Evolutionary conservation across 2,888 invertebrate genomes (phyloP), one percentile per base, ranked within the genome.

Genomic region (Harmothoe impar): DNA sequence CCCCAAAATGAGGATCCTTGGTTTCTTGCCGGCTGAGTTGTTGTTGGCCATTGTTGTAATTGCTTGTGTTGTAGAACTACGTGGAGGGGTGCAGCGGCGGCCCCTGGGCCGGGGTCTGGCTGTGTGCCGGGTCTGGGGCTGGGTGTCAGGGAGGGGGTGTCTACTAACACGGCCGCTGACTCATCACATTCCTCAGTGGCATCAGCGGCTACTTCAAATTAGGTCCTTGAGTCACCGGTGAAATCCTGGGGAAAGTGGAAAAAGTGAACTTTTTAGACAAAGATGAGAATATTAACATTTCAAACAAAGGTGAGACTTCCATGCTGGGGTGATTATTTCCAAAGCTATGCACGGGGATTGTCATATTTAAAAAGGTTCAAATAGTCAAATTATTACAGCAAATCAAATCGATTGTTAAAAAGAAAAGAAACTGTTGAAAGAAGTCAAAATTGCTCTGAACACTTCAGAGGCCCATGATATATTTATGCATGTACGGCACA

Each of bases 1-100:
- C 54, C 91, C 91, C 20, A 91, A 52, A 5, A 91, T 85, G 31
- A 91, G 72, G 25, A 91, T 86, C 17, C 84, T 56, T 0, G 91
- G 91, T 54, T 91, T 91, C 54, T 84, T 51, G 31, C 72, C 62
- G 5, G 54, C 1, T 29, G 89, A 86, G 52, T 91, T 89, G 20
- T 89, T 43, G 29, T 86, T 86, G 29, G 86, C 86, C 86, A 86
- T 86, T 52, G 17, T 86, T 33, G 23, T 62, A 31, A 17, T 77
- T 77, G 5, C 25, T 77, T n/a, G 15, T 62, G 62, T n/a, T 62
- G 15, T 62, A n/a, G 1, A 25, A 23, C 62, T 62, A n/a, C n/a
- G n/a, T n/a, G 62, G 43, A 43, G 10, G 43, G 43, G 10, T 3
- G 43, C 10, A 7, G 43, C 3, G 10, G 43, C 43, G 10, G 43